These are phyloP conservation scores for Manis crassicaudata DNA, from an alignment of 2,797 vertebrate species.

Conservation along the genomic window DNA sequence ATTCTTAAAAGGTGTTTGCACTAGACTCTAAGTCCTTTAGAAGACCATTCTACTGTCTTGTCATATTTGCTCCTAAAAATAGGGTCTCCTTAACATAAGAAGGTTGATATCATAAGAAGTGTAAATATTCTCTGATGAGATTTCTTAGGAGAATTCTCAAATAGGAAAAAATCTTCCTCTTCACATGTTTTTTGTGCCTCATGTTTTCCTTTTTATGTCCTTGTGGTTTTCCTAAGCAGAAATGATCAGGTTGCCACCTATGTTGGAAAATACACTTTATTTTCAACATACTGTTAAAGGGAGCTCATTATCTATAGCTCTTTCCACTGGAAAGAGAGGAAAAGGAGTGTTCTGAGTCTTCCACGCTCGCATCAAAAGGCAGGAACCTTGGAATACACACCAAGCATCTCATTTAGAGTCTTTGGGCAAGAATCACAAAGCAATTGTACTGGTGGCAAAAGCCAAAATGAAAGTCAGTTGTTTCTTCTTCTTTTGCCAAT, in stretches of 20 bases:
- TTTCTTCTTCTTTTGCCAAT: conserved; percentile 67
- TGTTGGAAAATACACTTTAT: background rate
- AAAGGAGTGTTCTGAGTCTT: background rate
- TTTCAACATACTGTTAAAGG: background rate
- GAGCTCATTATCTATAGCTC: background rate
- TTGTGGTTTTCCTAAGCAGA: background rate
- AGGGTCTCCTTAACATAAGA: background rate
- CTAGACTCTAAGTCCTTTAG: background rate
- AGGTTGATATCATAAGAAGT: conserved; percentile 18
- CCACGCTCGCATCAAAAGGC: background rate
- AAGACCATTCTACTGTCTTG: background rate
- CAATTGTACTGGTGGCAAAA: background rate
- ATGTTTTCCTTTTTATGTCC: background rate
- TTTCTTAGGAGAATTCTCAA: background rate
- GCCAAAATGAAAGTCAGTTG: conserved; percentile 53
- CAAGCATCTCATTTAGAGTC: conserved; percentile 40
- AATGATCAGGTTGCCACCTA: background rate
- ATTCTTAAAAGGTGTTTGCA: background rate
- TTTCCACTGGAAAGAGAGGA: background rate
- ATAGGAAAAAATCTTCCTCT: background rate
- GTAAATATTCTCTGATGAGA: background rate
- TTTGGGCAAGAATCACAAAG: background rate
- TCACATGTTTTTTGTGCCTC: background rate
- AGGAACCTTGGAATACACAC: background rate
- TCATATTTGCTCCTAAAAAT: background rate